phyloP scores from a whole-genome alignment of 2,888 invertebrate species.

The Petrolisthes cinctipes region DNA sequence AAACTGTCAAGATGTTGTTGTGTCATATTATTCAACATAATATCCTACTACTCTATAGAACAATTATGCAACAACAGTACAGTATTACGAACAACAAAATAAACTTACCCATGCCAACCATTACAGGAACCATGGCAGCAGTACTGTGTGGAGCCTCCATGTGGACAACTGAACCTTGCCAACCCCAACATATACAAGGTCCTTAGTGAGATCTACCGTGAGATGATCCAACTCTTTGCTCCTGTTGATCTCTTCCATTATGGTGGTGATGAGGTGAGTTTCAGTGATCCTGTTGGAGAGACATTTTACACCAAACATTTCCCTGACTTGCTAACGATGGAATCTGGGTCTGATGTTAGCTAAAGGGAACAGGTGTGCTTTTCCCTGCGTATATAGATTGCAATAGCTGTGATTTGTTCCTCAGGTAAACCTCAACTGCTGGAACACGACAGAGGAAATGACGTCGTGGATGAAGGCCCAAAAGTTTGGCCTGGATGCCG shows the following conservation, averaged over 20 bases:
- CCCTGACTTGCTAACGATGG: background rate
- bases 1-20: no score
- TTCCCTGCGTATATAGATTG: background rate
- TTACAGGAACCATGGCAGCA: constrained; percentile 77
- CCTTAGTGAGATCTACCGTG: constrained; percentile 42
- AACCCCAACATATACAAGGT: constrained; percentile 71
- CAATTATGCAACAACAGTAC: no score
- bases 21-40: no score
- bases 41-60: no score
- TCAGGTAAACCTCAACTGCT: constrained; percentile 65
- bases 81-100: background rate
- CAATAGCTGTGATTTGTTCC: background rate
- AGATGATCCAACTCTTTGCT: constrained; percentile 42
- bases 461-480: constrained; percentile 43
- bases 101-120: background rate
- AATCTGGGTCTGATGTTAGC: background rate
- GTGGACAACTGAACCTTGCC: constrained; percentile 83
- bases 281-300: background rate
- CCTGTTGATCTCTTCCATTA: constrained; percentile 59
- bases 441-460: constrained; percentile 63
- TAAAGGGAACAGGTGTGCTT: background rate
- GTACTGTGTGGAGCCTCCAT: constrained; percentile 86
- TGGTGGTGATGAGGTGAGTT: constrained; percentile 51
- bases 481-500: constrained; percentile 30
- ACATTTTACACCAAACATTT: background rate